These are phyloP conservation scores for Drosophila ohnishii DNA, from an alignment of 1,140 invertebrate species.

Conservation along the genomic window DNA sequence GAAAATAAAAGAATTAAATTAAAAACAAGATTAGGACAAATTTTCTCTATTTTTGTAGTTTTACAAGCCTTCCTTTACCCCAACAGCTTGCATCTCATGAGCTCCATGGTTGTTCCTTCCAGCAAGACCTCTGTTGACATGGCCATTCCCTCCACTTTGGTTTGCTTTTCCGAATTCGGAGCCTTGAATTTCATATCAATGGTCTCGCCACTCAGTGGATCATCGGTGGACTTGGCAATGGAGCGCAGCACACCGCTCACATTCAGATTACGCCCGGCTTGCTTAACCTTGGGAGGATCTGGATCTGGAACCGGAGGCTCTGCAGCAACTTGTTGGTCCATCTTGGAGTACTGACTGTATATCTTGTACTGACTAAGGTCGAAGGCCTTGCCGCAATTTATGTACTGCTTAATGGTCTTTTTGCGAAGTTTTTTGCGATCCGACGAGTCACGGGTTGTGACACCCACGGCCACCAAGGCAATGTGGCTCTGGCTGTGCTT, in stretches of 20 bases:
- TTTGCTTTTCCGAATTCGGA: not conserved
- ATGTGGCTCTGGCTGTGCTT: conserved; percentile 43
- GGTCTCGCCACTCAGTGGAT: conserved; percentile 54
- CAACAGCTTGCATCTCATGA: conserved; percentile 5
- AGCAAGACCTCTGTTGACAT: conserved; percentile 25
- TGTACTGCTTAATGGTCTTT: conserved; percentile 35
- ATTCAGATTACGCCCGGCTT: not conserved
- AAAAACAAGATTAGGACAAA: not conserved
- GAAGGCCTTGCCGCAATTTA: conserved; percentile 38
- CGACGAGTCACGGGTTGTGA: not conserved
- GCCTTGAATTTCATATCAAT: conserved; percentile 29
- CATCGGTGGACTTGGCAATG: conserved; percentile 41
- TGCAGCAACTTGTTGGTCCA: not conserved
- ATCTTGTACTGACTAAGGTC: conserved; percentile 35
- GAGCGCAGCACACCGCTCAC: conserved; percentile 27
- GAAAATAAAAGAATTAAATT: not conserved
- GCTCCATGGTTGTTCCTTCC: conserved; percentile 4
- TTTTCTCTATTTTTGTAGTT: not conserved
- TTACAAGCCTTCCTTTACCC: no score
- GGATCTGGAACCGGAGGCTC: conserved; percentile 3
- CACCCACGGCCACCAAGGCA: conserved; percentile 54
- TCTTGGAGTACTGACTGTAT: conserved; percentile 44
- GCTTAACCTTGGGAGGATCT: not conserved
- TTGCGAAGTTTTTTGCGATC: conserved; percentile 37
- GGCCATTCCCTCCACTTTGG: conserved; percentile 9